These are phyloP conservation scores for Microplitis demolitor DNA, from an alignment of 1,140 invertebrate genomes.

Conservation along the genomic window DNA sequence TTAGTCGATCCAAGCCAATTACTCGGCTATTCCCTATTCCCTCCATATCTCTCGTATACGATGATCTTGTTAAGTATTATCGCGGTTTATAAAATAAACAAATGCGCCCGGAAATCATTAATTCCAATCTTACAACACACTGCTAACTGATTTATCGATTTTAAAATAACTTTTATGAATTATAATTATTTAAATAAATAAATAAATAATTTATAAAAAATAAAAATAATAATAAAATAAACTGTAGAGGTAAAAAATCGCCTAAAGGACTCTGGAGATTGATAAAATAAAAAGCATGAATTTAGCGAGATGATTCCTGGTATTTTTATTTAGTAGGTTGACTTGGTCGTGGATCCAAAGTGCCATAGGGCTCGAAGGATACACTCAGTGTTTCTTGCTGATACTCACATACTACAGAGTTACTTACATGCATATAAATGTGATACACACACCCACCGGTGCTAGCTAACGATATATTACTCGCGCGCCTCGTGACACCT, in stretches of 20 bases:
- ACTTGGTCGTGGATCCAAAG: not conserved
- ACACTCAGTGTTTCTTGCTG: slow-evolving; percentile 19
- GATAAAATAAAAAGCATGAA: not conserved
- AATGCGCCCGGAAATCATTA: slow-evolving; percentile 7
- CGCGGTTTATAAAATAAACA: slow-evolving; percentile 12
- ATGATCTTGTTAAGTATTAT: slow-evolving; percentile 19
- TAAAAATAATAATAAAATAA: not conserved
- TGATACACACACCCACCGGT: slow-evolving; percentile 39
- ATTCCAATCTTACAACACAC: slow-evolving; percentile 1
- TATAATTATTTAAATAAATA: not conserved
- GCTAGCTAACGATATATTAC: slow-evolving; percentile 57
- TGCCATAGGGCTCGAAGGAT: slow-evolving; percentile 29
- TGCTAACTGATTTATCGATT: not conserved
- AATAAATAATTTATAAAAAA: not conserved
- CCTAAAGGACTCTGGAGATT: not conserved
- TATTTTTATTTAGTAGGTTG: slow-evolving; percentile 22
- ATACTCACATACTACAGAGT: not conserved
- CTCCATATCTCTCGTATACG: slow-evolving; percentile 3
- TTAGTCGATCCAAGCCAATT: slow-evolving; percentile 46
- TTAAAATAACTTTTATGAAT: not conserved
- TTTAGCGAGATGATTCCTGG: slow-evolving; percentile 35
- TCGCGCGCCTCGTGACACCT: slow-evolving; percentile 59
- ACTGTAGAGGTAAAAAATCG: not conserved
- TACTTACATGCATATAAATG: not conserved
- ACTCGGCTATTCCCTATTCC: slow-evolving; percentile 18